phyloP scores from a whole-genome alignment of 2,113 vertebrate species.

The Myotis brandtii region DNA sequence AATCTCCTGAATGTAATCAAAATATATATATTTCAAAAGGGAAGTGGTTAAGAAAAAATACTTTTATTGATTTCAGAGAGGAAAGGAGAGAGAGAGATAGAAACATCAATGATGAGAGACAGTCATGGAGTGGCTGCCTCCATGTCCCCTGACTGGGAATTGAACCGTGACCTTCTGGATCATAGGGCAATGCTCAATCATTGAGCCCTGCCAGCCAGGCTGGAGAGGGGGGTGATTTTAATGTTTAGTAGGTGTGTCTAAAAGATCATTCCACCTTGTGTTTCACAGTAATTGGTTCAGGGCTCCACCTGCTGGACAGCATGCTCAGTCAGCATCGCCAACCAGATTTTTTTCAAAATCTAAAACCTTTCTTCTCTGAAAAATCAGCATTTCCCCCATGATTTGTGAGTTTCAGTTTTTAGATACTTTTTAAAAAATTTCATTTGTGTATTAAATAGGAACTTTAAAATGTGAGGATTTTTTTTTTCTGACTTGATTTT shows the following conservation, averaged over 20 bases:
- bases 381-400: neutral
- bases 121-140: too few relatives aligned
- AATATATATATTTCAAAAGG: neutral
- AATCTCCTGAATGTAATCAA: neutral
- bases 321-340: neutral
- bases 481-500: neutral
- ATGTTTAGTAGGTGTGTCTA: neutral
- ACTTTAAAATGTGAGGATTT: neutral
- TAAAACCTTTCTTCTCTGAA: neutral
- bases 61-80: too few relatives aligned
- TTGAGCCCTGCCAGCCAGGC: too few relatives aligned
- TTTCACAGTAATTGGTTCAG: neutral
- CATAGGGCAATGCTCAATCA: too few relatives aligned
- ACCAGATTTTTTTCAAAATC: neutral
- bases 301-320: conserved; percentile 59
- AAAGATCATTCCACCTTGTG: accelerated
- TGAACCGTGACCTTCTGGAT: too few relatives aligned
- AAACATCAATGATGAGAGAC: too few relatives aligned
- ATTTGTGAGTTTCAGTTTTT: neutral
- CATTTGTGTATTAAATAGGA: neutral
- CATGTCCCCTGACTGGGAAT: too few relatives aligned
- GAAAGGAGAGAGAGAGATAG: too few relatives aligned
- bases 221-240: neutral
- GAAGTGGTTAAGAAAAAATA: neutral
- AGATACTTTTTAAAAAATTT: neutral